These are phyloP conservation scores for Crossocerus cetratus DNA, from an alignment of 2,888 invertebrate species.

Conservation along the genomic window DNA sequence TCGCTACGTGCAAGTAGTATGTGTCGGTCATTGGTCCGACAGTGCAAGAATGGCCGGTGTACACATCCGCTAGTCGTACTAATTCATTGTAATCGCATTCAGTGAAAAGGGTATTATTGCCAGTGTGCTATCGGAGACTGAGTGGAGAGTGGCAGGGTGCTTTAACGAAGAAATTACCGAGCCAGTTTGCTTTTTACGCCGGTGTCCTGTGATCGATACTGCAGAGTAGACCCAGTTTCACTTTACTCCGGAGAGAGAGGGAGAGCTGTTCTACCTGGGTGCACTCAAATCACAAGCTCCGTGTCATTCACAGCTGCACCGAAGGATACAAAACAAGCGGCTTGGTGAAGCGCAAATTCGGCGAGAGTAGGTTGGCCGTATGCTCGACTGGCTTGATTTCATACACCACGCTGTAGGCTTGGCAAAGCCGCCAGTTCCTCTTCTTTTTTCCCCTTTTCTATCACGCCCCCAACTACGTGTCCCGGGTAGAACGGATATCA, in stretches of 20 bases:
- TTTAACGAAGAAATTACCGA: background rate
- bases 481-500: slow-evolving; percentile 9
- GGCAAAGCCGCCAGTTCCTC: background rate
- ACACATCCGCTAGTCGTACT: no score
- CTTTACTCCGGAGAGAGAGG: no score
- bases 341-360: background rate
- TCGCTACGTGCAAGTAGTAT: no score
- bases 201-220: background rate
- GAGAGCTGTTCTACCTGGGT: no score
- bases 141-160: background rate
- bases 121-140: no score
- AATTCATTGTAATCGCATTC: no score
- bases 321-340: slow-evolving; percentile 1
- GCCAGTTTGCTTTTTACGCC: background rate
- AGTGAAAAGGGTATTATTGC: no score
- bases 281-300: no score
- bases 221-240: background rate
- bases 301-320: background rate
- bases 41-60: no score
- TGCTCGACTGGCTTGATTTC: background rate
- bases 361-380: background rate
- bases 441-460: background rate
- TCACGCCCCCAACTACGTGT: background rate
- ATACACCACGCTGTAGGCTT: slow-evolving; percentile 2
- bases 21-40: no score